A percentile compares a stretch with the other conserved stretches of the same genome.
Evolutionary conservation across 2,888 invertebrate species (phyloP).

Genomic region (Stenodera caucasica): DNA sequence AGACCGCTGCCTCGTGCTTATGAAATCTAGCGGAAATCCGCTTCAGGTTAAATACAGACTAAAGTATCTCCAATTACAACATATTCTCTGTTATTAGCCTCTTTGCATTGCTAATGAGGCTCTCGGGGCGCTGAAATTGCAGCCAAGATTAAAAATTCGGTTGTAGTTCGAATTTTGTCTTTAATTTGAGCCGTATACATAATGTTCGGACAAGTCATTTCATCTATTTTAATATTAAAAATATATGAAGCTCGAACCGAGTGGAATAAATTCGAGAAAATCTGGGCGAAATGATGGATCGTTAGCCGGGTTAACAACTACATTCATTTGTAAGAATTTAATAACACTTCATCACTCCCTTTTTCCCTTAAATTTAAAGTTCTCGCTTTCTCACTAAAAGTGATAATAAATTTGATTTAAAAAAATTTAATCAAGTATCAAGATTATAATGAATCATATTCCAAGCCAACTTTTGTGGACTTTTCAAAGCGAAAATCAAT

Average conservation of each 20-base stretch:
- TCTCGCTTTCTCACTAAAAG: not conserved
- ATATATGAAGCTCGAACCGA: not conserved
- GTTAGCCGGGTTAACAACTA: constrained; percentile 9
- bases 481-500: not conserved
- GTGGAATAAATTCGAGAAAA: not conserved
- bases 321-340: constrained; percentile 8
- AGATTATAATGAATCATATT: constrained; percentile 6
- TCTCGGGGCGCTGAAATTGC: constrained; percentile 37
- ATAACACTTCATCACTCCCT: not conserved
- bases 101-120: constrained; percentile 46
- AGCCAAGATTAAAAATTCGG: constrained; percentile 40
- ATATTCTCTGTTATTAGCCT: constrained; percentile 43
- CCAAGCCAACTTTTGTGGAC: not conserved
- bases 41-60: constrained; percentile 33
- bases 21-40: constrained; percentile 23
- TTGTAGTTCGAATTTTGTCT: constrained; percentile 33
- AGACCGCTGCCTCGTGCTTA: constrained; percentile 23
- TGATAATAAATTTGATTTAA: constrained; percentile 7
- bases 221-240: constrained; percentile 16
- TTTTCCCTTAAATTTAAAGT: not conserved
- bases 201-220: constrained; percentile 15
- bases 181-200: constrained; percentile 29
- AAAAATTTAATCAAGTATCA: constrained; percentile 7
- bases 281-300: not conserved
- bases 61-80: constrained; percentile 42